These are phyloP conservation scores for Cryptus armator DNA, from an alignment of 2,888 invertebrate genomes.

Conservation along the genomic window DNA sequence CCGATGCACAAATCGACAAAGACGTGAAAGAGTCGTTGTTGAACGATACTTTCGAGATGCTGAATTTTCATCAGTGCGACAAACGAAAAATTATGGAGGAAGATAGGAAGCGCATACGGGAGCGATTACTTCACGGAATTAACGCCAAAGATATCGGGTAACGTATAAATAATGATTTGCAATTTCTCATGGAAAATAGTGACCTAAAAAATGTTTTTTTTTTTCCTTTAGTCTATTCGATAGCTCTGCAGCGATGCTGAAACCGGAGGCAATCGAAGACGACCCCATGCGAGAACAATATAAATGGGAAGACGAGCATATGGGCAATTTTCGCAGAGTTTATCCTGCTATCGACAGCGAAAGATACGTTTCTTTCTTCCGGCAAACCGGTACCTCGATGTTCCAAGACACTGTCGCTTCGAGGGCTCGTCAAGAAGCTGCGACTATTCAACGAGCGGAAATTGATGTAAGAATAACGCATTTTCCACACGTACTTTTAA, in stretches of 20 bases:
- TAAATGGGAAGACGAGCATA: conserved; percentile 91
- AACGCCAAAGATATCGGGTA: conserved; percentile 81
- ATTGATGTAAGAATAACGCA: conserved; percentile 85
- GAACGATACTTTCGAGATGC: conserved; percentile 91
- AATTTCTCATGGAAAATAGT: conserved; percentile 38
- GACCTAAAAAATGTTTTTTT: background rate
- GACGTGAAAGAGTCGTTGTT: conserved; percentile 94
- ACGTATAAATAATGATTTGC: conserved; percentile 10
- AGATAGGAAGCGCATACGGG: conserved; percentile 90
- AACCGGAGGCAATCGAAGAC: conserved; percentile 73
- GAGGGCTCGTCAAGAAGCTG: conserved; percentile 91
- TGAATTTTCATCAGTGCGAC: conserved; percentile 92
- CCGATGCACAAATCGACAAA: conserved; percentile 93
- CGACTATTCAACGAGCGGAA: conserved; percentile 90
- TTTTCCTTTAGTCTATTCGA: conserved; percentile 52
- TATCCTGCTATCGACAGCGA: conserved; percentile 89
- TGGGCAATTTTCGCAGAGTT: conserved; percentile 91
- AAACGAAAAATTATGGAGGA: conserved; percentile 90
- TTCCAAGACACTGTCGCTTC: conserved; percentile 92
- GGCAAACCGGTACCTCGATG: conserved; percentile 91
- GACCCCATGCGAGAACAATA: conserved; percentile 86
- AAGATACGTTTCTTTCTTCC: conserved; percentile 90
- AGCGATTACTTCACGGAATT: conserved; percentile 89
- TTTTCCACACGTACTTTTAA: background rate
- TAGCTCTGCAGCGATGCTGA: conserved; percentile 65